Evolutionary conservation across 1,140 invertebrate species (phyloP).

Genomic region (Habropoda laboriosa): DNA sequence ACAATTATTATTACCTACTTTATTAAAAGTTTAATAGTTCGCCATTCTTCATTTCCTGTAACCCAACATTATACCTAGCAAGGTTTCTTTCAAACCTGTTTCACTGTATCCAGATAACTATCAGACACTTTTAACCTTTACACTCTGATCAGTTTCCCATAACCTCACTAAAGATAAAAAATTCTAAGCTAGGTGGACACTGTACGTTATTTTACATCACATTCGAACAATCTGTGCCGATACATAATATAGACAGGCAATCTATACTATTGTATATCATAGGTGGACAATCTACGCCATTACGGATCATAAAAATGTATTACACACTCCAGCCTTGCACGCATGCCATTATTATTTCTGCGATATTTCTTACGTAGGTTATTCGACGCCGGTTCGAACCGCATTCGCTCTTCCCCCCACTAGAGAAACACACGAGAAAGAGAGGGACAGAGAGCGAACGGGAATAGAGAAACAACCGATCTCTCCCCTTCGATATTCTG

Average conservation of each 20-base stretch:
- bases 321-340: neutral
- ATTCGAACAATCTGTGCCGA: neutral
- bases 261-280: neutral
- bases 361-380: conserved; percentile 34
- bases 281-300: neutral
- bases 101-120: too few species aligned
- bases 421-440: neutral
- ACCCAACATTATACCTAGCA: neutral
- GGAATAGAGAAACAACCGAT: conserved; percentile 67
- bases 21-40: neutral
- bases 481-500: conserved; percentile 56
- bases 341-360: neutral
- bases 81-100: too few species aligned
- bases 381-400: neutral
- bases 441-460: conserved; percentile 31
- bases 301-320: conserved; percentile 12
- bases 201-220: neutral
- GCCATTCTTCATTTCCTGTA: too few species aligned
- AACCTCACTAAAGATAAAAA: neutral
- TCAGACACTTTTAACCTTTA: too few species aligned
- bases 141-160: too few species aligned
- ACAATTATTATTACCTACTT: neutral
- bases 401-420: neutral
- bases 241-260: too few species aligned
- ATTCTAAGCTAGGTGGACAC: neutral